phyloP scores from a whole-genome alignment of 2,888 invertebrate genomes.

The Orthosia gracilis region DNA sequence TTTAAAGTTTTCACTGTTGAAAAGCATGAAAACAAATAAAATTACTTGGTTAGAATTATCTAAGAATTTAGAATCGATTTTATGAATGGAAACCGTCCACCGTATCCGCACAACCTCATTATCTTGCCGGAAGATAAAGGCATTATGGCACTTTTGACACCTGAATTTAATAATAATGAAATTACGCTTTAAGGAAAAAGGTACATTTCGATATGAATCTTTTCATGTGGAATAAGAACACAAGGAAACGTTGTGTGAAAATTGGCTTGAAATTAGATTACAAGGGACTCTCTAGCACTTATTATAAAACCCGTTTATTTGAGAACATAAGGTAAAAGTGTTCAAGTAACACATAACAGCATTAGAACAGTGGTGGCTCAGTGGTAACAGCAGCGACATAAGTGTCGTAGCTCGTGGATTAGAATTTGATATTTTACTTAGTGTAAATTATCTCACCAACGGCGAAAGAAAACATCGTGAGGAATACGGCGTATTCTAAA shows the following conservation, averaged over 20 bases:
- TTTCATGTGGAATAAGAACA: background rate
- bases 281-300: background rate
- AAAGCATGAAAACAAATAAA: no score
- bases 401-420: no score
- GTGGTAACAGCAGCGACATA: no score
- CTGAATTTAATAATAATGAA: slow-evolving; percentile 8
- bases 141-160: background rate
- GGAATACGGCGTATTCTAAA: no score
- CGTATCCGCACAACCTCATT: background rate
- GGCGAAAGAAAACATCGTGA: no score
- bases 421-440: no score
- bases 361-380: no score
- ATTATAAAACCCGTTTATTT: background rate
- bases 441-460: no score
- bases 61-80: no score
- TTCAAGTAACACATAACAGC: no score
- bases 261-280: background rate
- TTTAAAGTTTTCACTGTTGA: no score
- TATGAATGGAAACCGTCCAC: background rate
- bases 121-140: background rate
- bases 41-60: no score
- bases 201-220: background rate
- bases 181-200: background rate
- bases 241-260: background rate
- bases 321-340: background rate